These are phyloP conservation scores for Poicephalus meyeri DNA, from an alignment of 2,113 vertebrate genomes.

Conservation along the genomic window DNA sequence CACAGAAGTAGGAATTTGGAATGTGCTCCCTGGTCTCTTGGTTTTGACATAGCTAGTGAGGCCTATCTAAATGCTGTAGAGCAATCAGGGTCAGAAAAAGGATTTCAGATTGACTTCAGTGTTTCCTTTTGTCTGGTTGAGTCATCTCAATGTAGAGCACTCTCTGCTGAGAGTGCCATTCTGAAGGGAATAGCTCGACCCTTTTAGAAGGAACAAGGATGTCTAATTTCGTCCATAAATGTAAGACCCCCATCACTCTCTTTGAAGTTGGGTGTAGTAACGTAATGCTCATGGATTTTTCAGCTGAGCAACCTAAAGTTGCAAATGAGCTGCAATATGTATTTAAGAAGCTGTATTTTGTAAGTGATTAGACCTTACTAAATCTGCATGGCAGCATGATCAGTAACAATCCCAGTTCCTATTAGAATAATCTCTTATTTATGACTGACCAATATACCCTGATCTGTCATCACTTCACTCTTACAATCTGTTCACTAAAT, in stretches of 20 bases:
- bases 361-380: slow-evolving; percentile 12
- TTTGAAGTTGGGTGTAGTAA: not conserved
- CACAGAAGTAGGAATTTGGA: not conserved
- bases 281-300: not conserved
- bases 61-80: not conserved
- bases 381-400: not conserved
- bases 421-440: slow-evolving; percentile 28
- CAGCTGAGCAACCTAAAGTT: not conserved
- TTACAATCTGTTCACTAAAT: slow-evolving; percentile 40
- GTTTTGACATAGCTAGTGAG: not conserved
- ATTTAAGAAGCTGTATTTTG: not conserved
- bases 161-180: not conserved
- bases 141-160: not conserved
- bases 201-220: not conserved
- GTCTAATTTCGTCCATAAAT: not conserved
- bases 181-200: not conserved
- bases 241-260: not conserved
- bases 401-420: not conserved
- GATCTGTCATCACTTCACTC: slow-evolving; percentile 10
- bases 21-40: not conserved
- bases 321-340: not conserved
- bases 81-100: not conserved
- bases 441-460: slow-evolving; percentile 9
- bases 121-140: not conserved
- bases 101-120: not conserved